Base-by-base conservation (phyloP, 2,888 invertebrate genomes). In the Thereva unica region DNA sequence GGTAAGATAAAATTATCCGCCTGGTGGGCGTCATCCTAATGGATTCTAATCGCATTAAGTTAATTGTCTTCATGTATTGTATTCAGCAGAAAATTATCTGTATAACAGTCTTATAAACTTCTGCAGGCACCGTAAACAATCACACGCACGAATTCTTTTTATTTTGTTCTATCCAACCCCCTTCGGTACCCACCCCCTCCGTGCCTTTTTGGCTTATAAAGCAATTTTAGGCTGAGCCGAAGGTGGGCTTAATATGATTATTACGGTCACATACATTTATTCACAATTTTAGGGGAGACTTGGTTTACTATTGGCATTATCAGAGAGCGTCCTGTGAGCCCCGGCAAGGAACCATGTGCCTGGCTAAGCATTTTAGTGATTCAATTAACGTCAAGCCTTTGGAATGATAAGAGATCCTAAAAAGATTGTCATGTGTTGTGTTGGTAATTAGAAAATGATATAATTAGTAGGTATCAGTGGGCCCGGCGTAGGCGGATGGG, bases 11-110 rank as follows among this genome's bases (percentile, higher is more conserved):
- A 59, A 59, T 59, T 59, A 59, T 59, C 57, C 47, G 57, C 57
- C 47, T 59, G 57, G 47, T 59, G 47, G 57, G 42, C 57, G 57
- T 38, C 38, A 47, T 47, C 57, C 57, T 59, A 59, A 59, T 59
- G 57, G 57, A 59, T 45, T 59, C 57, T 59, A 59, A 59, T 59
- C 57, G 57, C 47, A 59, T 59, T 59, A 59, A 41, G 47, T 59
- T 59, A 59, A 59, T 59, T 59, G 57, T 38, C 57, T 37, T 23
- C 23, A 59, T 47, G 57, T 59, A 59, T 59, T 59, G 57, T 59
- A 38, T 59, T 59, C 57, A 59, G 57, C 57, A 59, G 57, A 59
- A 59, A 59, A 59, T 59, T 59, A 59, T 59, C 47, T 47, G 41
- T 37, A 59, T 23, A 23, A 23, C 23, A 23, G 23, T 23, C 23